Evolutionary conservation across 92 coral and sea anemone species (phyloP).

Genomic region (Epizoanthus illoricatus): DNA sequence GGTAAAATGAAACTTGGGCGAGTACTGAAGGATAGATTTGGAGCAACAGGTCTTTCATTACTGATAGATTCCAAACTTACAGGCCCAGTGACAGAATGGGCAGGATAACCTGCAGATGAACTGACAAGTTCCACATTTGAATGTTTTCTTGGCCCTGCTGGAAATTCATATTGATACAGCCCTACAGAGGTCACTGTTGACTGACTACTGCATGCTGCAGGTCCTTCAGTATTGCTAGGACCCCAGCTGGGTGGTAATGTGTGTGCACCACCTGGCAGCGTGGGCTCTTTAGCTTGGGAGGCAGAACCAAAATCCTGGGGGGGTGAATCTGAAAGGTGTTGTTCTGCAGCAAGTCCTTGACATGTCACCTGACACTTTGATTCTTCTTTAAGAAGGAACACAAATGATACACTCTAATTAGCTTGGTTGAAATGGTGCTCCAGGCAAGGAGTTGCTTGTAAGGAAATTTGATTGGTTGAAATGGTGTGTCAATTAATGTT

Average conservation of each 20-base stretch:
- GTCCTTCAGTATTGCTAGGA: background rate
- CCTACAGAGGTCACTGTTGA: background rate
- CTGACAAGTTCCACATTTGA: background rate
- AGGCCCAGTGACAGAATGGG: conserved; percentile 2
- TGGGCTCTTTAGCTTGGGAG: background rate
- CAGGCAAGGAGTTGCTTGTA: background rate
- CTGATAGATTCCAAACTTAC: conserved; percentile 20
- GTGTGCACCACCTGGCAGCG: conserved; percentile 4
- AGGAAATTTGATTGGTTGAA: background rate
- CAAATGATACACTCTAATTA: background rate
- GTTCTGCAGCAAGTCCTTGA: background rate
- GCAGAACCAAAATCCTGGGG: conserved; percentile 10
- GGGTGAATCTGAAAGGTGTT: background rate
- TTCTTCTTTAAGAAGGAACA: conserved; percentile 21
- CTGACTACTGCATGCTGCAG: background rate
- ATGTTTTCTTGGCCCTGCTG: background rate
- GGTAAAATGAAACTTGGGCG: conserved; percentile 54
- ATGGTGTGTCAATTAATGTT: background rate
- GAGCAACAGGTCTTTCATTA: background rate
- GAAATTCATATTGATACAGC: background rate
- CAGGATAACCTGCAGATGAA: background rate
- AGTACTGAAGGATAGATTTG: conserved; percentile 22
- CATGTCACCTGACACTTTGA: conserved; percentile 2
- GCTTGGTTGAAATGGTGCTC: too few relatives aligned
- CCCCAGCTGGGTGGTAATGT: conserved; percentile 6